These are phyloP conservation scores for Polylopha cassiicola DNA, from an alignment of 2,888 invertebrate species.

Conservation along the genomic window DNA sequence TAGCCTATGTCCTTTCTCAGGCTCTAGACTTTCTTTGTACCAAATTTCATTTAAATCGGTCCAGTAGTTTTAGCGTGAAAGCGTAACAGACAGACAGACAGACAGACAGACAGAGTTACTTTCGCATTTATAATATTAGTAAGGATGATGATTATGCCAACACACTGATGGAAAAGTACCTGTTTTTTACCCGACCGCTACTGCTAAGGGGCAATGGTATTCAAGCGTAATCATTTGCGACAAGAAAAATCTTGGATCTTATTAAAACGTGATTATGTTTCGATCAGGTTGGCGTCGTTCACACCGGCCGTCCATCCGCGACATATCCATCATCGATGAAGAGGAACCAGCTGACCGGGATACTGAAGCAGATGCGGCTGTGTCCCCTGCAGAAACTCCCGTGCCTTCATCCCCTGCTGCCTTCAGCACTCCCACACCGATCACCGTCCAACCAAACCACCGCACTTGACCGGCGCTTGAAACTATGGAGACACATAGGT, in stretches of 20 bases:
- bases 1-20: too few species aligned
- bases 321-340: slow-evolving; percentile 91
- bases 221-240: slow-evolving; percentile 7
- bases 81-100: too few species aligned
- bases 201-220: too few species aligned
- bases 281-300: slow-evolving; percentile 84
- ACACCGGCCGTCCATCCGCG: slow-evolving; percentile 88
- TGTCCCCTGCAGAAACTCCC: slow-evolving; percentile 35
- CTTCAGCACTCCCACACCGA: slow-evolving; percentile 54
- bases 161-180: too few species aligned
- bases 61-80: too few species aligned
- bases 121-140: too few species aligned
- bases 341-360: slow-evolving; percentile 82
- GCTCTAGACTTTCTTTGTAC: too few species aligned
- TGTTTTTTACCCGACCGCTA: too few species aligned
- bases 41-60: too few species aligned
- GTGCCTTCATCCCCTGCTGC: slow-evolving; percentile 37
- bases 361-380: slow-evolving; percentile 48
- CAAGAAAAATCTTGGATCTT: background rate
- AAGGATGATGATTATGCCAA: too few species aligned
- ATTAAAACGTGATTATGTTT: background rate
- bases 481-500: too few species aligned
- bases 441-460: slow-evolving; percentile 66
- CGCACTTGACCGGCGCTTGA: slow-evolving; percentile 38
- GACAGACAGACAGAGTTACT: too few species aligned